Base-by-base conservation (phyloP, 2,113 vertebrate genomes). In the Triplophysa dalaica region DNA sequence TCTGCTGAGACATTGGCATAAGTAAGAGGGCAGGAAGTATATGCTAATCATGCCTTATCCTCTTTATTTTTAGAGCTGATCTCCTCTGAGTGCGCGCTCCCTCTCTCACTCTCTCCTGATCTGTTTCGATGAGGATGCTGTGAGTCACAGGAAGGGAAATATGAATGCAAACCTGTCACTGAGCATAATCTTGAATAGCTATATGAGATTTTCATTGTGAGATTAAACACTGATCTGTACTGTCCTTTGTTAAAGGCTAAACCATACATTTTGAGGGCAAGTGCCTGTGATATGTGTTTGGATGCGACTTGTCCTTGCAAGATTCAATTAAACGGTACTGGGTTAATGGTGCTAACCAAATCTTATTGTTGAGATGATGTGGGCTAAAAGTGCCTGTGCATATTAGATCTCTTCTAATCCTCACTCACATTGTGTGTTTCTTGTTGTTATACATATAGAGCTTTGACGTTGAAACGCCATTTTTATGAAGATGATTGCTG, bases 31-130 rank as follows among this genome's bases (percentile, higher is more conserved):
- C 76, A 76, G 77, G 75, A 86, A 81, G 83, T 86, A 84, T 89
- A 87, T 84, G 86, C 85, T 88, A 90, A 88, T 88, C 78, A 54
- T 87, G 83, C 77, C 79, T 83, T 33, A 13, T 79, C 60, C 67
- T 85, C 72, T 90, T 89, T 93, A 90, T 92, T 92, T 92, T 91
- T 92, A 91, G 87, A 88, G 82, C 68, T 75, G 81, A 80, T 87
- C 89, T 90, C 85, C 82, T 87, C 82, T 82, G 86, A 81, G 79
- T 87, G 86, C 86, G 85, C 77, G 75, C 85, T 86, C 24, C 38
- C 19, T 33, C 26, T 45, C 38, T 67, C 24, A 63, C 19, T 33
- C 26, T 45, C 38, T 67, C 50, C 72, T 74, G 21, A 54, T 66
- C 62, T 80, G 21, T 76, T 43, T 77, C 78, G 70, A 85, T 48